phyloP scores from a whole-genome alignment of 2,888 invertebrate genomes.

The Melanargia galathea region DNA sequence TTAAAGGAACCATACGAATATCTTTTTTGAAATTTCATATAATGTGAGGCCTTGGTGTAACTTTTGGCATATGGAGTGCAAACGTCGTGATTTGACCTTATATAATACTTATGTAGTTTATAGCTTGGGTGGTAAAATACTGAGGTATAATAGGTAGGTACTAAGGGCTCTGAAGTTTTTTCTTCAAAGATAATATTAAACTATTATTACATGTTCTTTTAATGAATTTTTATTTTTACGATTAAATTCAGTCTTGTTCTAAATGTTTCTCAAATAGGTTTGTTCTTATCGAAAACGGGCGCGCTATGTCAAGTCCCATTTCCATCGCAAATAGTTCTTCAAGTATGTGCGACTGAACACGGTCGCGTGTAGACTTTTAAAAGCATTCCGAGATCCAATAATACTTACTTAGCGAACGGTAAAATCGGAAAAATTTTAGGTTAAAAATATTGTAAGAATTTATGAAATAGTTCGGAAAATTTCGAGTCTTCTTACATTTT shows the following conservation, averaged over 20 bases:
- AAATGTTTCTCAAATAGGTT: conserved; percentile 3
- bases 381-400: conserved; percentile 21
- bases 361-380: conserved; percentile 20
- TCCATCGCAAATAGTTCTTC: conserved; percentile 20
- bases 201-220: no score
- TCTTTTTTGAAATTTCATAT: background rate
- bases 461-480: background rate
- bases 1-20: conserved; percentile 10
- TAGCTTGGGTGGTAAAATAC: no score
- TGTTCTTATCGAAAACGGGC: conserved; percentile 15
- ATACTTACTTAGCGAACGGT: conserved; percentile 13
- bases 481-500: background rate
- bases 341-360: conserved; percentile 25
- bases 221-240: no score
- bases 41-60: no score
- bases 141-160: no score
- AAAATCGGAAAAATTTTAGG: conserved; percentile 14
- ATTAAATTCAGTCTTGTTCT: background rate
- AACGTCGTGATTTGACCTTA: no score
- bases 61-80: no score
- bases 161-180: no score
- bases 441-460: conserved; percentile 8
- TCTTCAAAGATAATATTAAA: no score
- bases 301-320: conserved; percentile 14
- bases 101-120: no score